Evolutionary conservation across 2,797 vertebrate species (phyloP), one percentile per base, ranked within the genome.

Genomic region (Acipenser oxyrinchus): DNA sequence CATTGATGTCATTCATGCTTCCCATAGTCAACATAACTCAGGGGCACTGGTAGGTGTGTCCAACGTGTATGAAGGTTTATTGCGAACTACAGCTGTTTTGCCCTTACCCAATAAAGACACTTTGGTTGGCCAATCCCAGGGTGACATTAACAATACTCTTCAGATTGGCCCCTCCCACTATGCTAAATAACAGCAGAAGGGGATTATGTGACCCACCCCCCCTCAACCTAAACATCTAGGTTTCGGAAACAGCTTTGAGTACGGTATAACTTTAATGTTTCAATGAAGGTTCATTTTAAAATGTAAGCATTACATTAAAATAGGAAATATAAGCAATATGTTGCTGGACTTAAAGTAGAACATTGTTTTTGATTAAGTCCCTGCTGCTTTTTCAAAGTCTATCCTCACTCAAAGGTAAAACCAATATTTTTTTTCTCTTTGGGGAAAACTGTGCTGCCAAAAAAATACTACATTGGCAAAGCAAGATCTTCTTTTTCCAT

Each of bases 131-230:
- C 37, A 37, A 37, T 37, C 37, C 37, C 5, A 37, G 37, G 37
- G 37, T 37, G 37, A 37, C 37, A 37, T 37, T 37, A 37, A 37
- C 3, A 5, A 37, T 37, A 37, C 37, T 37, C 37, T 37, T 37
- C 37, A 37, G 37, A 37, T 37, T 1, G 37, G 37, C 37, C 37
- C 5, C 37, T 37, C 37, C 37, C 37, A 37, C 5, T 37, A 37
- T 37, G 5, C 65, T 65, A 65, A 62, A 66, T 55, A 74, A 71
- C 60, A 72, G 23, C 37, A 37, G 37, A 73, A 59, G 23, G 48
- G 60, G 70, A 74, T 79, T 71, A 68, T 70, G 74, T 80, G 79
- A 84, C 76, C 62, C 66, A 63, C 12, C 67, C 67, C 67, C 65
- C 60, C 63, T 51, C 69, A 48, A 49, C 15, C 59, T 63, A 48